Evolutionary conservation across 2,797 vertebrate species (phyloP).

Genomic region (Protosalanx chinensis): DNA sequence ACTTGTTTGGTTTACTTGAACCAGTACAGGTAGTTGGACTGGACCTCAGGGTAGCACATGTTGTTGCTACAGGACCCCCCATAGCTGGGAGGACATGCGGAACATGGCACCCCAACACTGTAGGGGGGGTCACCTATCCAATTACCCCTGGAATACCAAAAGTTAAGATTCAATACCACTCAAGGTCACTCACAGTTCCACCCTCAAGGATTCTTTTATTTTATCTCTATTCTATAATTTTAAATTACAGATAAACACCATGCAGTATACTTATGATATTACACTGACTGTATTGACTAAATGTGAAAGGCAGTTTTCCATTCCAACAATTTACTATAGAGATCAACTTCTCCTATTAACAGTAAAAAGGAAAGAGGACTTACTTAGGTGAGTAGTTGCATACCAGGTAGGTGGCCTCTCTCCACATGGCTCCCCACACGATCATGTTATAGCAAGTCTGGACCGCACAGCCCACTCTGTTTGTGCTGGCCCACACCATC

Average conservation of each 20-base stretch:
- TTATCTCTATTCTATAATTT: neutral
- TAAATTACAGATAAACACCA: neutral
- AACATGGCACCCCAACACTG: conserved; percentile 84
- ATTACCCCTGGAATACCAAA: conserved; percentile 74
- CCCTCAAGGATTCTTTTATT: neutral
- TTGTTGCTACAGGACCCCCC: conserved; percentile 85
- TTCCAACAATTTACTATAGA: no score
- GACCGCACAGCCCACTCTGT: conserved; percentile 86
- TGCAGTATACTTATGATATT: no score
- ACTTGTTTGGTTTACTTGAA: conserved; percentile 75
- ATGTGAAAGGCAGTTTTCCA: no score
- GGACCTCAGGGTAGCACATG: conserved; percentile 82
- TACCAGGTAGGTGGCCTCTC: conserved; percentile 82
- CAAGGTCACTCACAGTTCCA: neutral
- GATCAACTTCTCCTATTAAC: neutral
- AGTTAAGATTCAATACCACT: neutral
- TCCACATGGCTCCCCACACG: conserved; percentile 86
- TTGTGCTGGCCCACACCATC: conserved; percentile 93
- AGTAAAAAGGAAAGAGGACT: conserved; percentile 43
- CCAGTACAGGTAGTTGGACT: conserved; percentile 88
- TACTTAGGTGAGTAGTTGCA: conserved; percentile 94
- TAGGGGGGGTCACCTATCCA: conserved; percentile 93
- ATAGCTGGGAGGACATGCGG: conserved; percentile 83
- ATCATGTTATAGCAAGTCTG: conserved; percentile 88
- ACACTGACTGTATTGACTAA: no score